Evolutionary conservation across 2,888 invertebrate genomes (phyloP).

Genomic region (Julus scandinavius): DNA sequence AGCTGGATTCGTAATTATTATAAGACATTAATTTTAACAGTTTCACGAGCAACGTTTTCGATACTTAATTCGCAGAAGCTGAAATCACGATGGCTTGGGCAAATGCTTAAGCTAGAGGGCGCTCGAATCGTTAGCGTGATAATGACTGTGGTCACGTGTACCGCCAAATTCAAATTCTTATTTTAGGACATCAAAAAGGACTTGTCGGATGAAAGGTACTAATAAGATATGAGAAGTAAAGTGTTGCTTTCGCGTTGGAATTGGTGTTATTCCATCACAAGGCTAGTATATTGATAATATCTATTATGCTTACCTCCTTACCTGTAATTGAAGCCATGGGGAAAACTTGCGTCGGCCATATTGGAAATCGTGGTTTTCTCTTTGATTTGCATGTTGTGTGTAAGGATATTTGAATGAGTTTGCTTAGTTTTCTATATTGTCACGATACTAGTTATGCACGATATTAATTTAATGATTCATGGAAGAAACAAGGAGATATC

Average conservation of each 20-base stretch:
- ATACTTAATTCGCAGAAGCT: background rate
- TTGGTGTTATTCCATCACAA: background rate
- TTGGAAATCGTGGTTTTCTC: too few relatives aligned
- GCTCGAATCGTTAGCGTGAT: background rate
- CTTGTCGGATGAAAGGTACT: too few relatives aligned
- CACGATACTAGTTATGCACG: too few relatives aligned
- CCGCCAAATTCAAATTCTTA: background rate
- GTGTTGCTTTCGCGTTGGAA: background rate
- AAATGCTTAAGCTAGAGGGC: background rate
- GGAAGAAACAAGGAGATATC: too few relatives aligned
- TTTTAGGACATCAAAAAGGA: too few relatives aligned
- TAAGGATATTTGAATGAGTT: too few relatives aligned
- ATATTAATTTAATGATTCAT: too few relatives aligned
- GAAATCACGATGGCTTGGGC: background rate
- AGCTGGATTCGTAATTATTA: constrained; percentile 7
- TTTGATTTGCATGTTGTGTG: too few relatives aligned
- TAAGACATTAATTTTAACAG: background rate
- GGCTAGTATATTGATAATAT: background rate
- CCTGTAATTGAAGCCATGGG: too few relatives aligned
- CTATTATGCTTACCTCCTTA: background rate
- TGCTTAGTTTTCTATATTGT: too few relatives aligned
- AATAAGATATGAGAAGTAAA: background rate
- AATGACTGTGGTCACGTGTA: background rate
- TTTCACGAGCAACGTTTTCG: background rate
- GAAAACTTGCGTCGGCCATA: too few relatives aligned